These are phyloP conservation scores for Xiphias gladius DNA, from an alignment of 2,113 vertebrate genomes.

Conservation along the genomic window DNA sequence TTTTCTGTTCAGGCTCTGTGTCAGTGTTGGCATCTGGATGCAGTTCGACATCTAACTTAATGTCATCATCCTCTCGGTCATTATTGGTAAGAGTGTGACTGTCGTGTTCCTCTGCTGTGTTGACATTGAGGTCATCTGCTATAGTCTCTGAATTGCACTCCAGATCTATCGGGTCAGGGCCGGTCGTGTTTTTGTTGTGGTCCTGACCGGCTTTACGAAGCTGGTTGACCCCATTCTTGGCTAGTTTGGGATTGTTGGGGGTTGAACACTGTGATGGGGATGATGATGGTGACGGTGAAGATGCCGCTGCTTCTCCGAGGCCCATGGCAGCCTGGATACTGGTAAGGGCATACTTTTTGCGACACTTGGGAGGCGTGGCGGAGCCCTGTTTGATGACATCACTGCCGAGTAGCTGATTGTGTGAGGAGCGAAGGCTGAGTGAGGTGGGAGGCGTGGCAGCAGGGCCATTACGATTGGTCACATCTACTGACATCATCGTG, in stretches of 20 bases:
- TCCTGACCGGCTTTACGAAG: slow-evolving; percentile 96
- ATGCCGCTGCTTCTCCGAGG: slow-evolving; percentile 85
- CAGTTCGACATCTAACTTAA: slow-evolving; percentile 46
- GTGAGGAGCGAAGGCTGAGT: slow-evolving; percentile 94
- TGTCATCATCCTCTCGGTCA: slow-evolving; percentile 67
- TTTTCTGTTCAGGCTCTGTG: slow-evolving; percentile 45
- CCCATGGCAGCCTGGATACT: slow-evolving; percentile 97
- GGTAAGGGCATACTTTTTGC: slow-evolving; percentile 95
- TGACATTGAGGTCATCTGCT: slow-evolving; percentile 79
- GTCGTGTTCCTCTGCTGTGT: slow-evolving; percentile 58
- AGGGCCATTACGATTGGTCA: slow-evolving; percentile 90
- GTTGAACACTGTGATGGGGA: slow-evolving; percentile 61
- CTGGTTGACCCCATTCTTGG: slow-evolving; percentile 97
- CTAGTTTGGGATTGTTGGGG: slow-evolving; percentile 91
- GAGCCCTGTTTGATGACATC: slow-evolving; percentile 90
- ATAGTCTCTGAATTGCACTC: slow-evolving; percentile 70
- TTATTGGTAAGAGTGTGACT: slow-evolving; percentile 70
- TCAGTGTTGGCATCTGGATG: slow-evolving; percentile 27
- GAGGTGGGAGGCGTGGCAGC: slow-evolving; percentile 91
- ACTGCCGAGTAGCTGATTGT: slow-evolving; percentile 93
- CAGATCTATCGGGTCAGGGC: slow-evolving; percentile 68
- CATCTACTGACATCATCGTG: slow-evolving; percentile 89
- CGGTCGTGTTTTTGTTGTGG: slow-evolving; percentile 91
- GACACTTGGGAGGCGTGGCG: slow-evolving; percentile 93
- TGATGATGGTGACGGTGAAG: slow-evolving; percentile 66